Percentiles rank a stretch among this genome's conserved stretches.
Conservation (phyloP, 2,113 vertebrate species). For the Sphaerodactylus townsendi region DNA sequence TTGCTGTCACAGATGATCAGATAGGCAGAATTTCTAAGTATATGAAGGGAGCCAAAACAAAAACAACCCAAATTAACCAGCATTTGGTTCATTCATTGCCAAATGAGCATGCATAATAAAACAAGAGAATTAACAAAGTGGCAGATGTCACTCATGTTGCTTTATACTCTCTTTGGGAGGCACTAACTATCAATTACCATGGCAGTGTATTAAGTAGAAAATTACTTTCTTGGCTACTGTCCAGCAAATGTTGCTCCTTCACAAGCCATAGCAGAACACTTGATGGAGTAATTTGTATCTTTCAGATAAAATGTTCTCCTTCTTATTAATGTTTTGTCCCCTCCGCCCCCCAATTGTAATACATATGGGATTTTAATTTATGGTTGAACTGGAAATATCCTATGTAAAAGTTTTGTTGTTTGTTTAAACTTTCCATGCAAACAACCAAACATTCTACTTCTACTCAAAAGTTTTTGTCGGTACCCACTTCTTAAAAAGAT, state of each 20-base stretch:
- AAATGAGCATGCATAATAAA: background rate
- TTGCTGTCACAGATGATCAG: background rate
- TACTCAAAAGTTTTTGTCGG: too few relatives aligned
- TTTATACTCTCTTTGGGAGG: background rate
- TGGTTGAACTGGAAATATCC: background rate
- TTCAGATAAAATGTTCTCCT: background rate
- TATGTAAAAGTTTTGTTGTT: background rate
- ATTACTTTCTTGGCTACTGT: conserved; percentile 5
- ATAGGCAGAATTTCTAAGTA: background rate
- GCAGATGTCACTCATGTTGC: background rate
- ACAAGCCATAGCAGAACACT: background rate
- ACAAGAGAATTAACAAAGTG: background rate
- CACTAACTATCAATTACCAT: background rate
- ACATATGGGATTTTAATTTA: background rate
- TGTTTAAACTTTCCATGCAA: background rate
- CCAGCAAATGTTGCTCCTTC: background rate
- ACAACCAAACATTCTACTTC: background rate
- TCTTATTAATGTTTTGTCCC: background rate
- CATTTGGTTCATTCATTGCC: background rate
- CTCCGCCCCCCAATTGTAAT: background rate
- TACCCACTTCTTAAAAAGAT: too few relatives aligned
- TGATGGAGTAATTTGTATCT: background rate
- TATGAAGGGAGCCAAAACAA: background rate
- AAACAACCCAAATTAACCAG: background rate
- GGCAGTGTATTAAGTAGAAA: background rate